Conservation (phyloP, 2,797 vertebrate species). For the Neomorphus geoffroyi region DNA sequence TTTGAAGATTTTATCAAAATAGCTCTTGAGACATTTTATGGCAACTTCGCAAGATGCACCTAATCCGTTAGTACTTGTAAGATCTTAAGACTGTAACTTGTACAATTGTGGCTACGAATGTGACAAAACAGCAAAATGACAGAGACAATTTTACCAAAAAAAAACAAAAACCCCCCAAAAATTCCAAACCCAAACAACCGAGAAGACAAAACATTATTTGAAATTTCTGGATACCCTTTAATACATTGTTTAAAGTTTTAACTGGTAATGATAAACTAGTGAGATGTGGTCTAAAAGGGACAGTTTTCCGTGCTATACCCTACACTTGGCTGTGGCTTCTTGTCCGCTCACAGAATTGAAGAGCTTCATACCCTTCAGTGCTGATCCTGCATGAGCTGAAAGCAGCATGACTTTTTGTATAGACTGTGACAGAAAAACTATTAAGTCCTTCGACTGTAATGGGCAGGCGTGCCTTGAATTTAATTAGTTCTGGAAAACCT, state of each 20-base stretch:
- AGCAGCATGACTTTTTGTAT: background rate
- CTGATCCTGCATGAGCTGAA: background rate
- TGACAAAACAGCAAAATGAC: background rate
- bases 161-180: fast-evolving
- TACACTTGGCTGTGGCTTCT: background rate
- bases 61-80: background rate
- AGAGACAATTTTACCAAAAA: background rate
- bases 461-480: background rate
- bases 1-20: background rate
- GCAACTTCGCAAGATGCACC: background rate
- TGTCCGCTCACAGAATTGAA: background rate
- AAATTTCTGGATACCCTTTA: background rate
- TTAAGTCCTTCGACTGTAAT: background rate
- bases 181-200: background rate
- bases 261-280: background rate
- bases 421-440: background rate
- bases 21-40: background rate
- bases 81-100: background rate
- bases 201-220: background rate
- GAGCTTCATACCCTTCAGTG: background rate
- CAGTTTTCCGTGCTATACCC: background rate
- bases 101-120: background rate
- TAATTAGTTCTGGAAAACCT: conserved; percentile 14
- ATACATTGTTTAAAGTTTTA: background rate
- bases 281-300: background rate